phyloP scores from a whole-genome alignment of 2,888 invertebrate species.

The Caenorhabditis drosophilae region DNA sequence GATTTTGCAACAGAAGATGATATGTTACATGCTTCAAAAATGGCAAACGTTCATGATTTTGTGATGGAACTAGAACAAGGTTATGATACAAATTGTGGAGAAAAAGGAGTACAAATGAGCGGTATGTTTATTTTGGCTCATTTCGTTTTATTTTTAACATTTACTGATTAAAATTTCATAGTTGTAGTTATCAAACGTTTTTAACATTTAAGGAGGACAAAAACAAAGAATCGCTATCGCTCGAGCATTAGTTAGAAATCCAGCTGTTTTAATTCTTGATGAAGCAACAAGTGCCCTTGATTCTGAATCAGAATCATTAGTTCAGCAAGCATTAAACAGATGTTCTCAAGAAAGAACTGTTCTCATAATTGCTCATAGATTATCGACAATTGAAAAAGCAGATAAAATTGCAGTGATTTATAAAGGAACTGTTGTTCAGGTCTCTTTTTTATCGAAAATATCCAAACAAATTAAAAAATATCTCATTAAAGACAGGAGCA shows the following conservation, averaged over 20 bases:
- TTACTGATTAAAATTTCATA: too few species aligned
- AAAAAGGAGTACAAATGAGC: slow-evolving; percentile 71
- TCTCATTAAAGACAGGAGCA: slow-evolving; percentile 61
- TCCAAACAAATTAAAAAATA: too few species aligned
- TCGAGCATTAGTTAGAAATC: slow-evolving; percentile 59
- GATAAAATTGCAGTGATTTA: slow-evolving; percentile 69
- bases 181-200: too few species aligned
- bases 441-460: too few species aligned
- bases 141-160: too few species aligned
- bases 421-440: slow-evolving; percentile 64
- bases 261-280: slow-evolving; percentile 59
- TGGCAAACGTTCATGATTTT: slow-evolving; percentile 71
- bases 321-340: slow-evolving; percentile 55
- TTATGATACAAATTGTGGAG: slow-evolving; percentile 71
- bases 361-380: too few species aligned
- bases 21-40: slow-evolving; percentile 66
- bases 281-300: slow-evolving; percentile 64
- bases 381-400: too few species aligned
- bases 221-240: slow-evolving; percentile 64
- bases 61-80: slow-evolving; percentile 69
- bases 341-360: slow-evolving; percentile 69
- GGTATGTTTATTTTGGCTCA: too few species aligned
- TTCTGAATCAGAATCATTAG: slow-evolving; percentile 54
- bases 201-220: too few species aligned
- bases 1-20: slow-evolving; percentile 59